Evolutionary conservation across 1,140 invertebrate species (phyloP), one percentile per base, ranked within the genome.

Genomic region (Reticulitermes speratus): DNA sequence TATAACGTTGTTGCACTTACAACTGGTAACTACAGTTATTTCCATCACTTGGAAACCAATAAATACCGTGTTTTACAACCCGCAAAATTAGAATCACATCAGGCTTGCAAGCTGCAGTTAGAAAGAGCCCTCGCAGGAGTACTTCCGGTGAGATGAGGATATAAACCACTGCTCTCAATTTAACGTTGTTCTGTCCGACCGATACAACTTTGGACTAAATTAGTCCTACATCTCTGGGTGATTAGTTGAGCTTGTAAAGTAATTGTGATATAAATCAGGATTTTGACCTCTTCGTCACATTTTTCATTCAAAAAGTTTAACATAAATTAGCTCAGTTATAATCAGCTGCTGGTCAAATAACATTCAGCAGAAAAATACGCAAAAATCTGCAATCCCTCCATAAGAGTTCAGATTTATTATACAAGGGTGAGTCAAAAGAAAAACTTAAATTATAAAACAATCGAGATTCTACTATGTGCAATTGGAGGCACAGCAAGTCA

Each of bases 51-150:
- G 65, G 65, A 75, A 75, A 30, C 65, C 65, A 75, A 75, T 75
- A 75, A 75, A 75, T 75, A 75, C 65, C 14, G 65, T 75, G 65
- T 75, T 75, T 75, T 75, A 75, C 65, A 75, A 75, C 65, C 65
- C 65, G 65, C 65, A 75, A 75, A 75, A 75, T 75, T 75, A 75
- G 65, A 75, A 75, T 75, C 65, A 75, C 65, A 30, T 9, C 65
- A 30, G n/a, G 25, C 65, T n/a, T 75, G n/a, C 65, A 75, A 75
- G 25, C n/a, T 30, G 25, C 65, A 30, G 65, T 75, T 75, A 30
- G 65, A 75, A 30, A 75, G n/a, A n/a, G 65, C 25, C n/a, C 65
- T 75, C 65, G 2, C 25, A 25, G 65, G 65, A 30, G 65, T 30
- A 75, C 25, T 75, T 75, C 65, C 8, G n/a, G n/a, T 7, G 7